Percentiles rank a stretch among this genome's conserved stretches.
These are phyloP conservation scores for Malacoraja senta DNA, from an alignment of 2,797 vertebrate species.

Conservation along the genomic window DNA sequence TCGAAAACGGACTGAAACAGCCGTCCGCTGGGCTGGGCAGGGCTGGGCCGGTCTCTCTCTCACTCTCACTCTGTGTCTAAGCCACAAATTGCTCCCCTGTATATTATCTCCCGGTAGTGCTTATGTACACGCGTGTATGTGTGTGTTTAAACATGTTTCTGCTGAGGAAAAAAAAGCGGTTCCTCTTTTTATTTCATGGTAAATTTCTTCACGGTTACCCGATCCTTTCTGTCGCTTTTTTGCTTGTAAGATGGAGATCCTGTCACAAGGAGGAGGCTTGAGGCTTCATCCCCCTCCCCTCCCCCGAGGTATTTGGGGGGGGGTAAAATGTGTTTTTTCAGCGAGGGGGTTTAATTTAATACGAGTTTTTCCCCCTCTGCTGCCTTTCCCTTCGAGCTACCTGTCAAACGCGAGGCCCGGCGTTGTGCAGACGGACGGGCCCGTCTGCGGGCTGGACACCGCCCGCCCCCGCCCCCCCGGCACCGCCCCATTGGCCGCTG, in stretches of 20 bases:
- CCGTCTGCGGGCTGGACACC: not conserved
- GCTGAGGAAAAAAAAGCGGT: not conserved
- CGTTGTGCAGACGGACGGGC: not conserved
- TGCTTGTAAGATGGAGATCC: slow-evolving; percentile 16
- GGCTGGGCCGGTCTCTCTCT: too few relatives aligned
- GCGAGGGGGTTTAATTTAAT: too few relatives aligned
- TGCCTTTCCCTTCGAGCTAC: not conserved
- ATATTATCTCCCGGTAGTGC: too few relatives aligned
- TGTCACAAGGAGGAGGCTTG: not conserved
- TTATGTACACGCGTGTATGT: too few relatives aligned
- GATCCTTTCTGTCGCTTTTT: not conserved
- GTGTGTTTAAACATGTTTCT: too few relatives aligned
- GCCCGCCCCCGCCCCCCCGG: not conserved
- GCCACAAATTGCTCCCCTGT: too few relatives aligned
- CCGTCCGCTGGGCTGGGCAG: not conserved
- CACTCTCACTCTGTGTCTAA: too few relatives aligned
- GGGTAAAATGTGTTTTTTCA: too few relatives aligned
- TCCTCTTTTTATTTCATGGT: not conserved
- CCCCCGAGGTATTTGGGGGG: not conserved
- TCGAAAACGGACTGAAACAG: not conserved
- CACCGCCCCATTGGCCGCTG: not conserved
- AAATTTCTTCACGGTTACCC: not conserved
- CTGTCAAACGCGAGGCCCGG: not conserved
- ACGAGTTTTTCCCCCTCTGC: not conserved
- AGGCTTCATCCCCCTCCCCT: not conserved